Evolutionary conservation across 2,888 invertebrate genomes (phyloP), one percentile per base, ranked within the genome.

Genomic region (Aleiodes leptofemur): DNA sequence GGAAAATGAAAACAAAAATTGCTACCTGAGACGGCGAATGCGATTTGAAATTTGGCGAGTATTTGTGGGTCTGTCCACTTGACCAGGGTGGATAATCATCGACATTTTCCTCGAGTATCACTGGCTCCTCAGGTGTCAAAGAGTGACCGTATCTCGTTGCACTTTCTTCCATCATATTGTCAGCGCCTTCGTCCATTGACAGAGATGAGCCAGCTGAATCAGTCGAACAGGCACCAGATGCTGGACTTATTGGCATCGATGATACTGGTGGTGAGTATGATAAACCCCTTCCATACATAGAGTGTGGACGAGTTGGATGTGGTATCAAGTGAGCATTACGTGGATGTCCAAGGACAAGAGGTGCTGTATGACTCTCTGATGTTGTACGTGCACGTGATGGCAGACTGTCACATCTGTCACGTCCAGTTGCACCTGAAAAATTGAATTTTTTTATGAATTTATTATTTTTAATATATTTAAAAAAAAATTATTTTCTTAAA

Each of bases 331-430:
- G 89, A 70, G 90, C 86, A 71, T 89, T 88, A 81, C 90, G 87
- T 23, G 86, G 82, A 81, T 90, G 85, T 56, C 85, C 86, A 31
- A 83, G 84, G 83, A 84, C 87, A 80, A 89, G 83, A 7, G 90
- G 82, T 9, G 80, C 48, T 0, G 88, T 86, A 73, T 90, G 90
- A 76, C 93, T 92, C 85, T 94, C 94, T 83, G 93, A 93, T 57
- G 91, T 91, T 13, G 94, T 93, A 51, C 94, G 91, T 51, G 94
- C 92, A 77, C 96, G 91, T 13, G 95, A 93, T 4, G 96, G 96
- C 91, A 96, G 93, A 86, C 96, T 96, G 89, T 96, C 96, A 88
- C 95, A 95, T 76, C 96, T 92, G 83, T 94, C 95, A 66, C 96
- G 92, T 75, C 91, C 81, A n/a, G 84, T 86, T 14, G 89, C 82